Base-by-base conservation (phyloP, 2,113 vertebrate genomes). In the Heterocephalus glaber region DNA sequence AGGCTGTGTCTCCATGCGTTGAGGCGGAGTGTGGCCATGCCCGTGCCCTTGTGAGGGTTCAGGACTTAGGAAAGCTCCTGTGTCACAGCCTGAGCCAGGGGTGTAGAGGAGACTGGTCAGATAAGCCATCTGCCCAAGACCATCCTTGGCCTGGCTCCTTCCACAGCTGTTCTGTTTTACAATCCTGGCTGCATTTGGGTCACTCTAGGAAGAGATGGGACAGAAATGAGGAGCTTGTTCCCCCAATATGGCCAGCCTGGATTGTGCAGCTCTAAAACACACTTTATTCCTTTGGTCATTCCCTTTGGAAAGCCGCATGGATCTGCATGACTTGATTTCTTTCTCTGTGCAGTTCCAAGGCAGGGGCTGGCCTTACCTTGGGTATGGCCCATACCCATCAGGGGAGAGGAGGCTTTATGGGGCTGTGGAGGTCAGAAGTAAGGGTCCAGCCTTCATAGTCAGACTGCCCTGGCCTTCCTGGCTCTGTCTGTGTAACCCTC, bases 281-380 rank as follows among this genome's bases (percentile, higher is more conserved):
- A 12, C 11, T 86, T 86, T 60, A 14, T 82, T 84, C 30, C 35
- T 90, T 89, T 54, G 72, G 41, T 7, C 16, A 26, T 66, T 96
- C 33, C 30, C 5, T 86, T 65, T 87, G 22, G 63, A 92, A 94
- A 77, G 8, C 22, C 72, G 65, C 22, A 0, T 44, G 47, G 14
- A 58, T 44, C 61, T 22, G 41, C 54, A 47, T 61, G 38, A 44
- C 28, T 77, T 28, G 19, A 56, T 86, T 91, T 49, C 63, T n/a
- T 82, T 47, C 65, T 95, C 12, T 30, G 24, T 61, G 61, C 19
- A 52, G n/a, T 60, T 16, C 54, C 70, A 35, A 70, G n/a, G 58
- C 2, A 19, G 63, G 68, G n/a, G 47, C 20, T 0, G 0, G 26
- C 19, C n/a, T n/a, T n/a, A n/a, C n/a, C n/a, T n/a, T n/a, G n/a